Percentiles rank a stretch among this genome's conserved stretches.
These are phyloP conservation scores for Odontesthes bonariensis DNA, from an alignment of 2,113 vertebrate genomes.

Conservation along the genomic window DNA sequence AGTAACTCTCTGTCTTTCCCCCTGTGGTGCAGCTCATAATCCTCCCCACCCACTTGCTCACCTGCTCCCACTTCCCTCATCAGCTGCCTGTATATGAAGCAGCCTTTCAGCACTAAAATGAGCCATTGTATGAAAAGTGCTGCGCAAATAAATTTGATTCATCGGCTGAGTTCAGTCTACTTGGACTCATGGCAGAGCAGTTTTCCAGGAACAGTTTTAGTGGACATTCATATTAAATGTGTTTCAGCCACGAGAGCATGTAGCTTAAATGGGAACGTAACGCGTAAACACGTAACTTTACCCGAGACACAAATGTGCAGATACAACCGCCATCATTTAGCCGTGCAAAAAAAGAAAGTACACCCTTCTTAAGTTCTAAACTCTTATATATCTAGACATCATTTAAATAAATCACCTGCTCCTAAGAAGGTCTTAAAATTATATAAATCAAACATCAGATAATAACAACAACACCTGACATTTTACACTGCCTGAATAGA, in stretches of 20 bases:
- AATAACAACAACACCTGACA: too few relatives aligned
- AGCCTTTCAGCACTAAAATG: neutral
- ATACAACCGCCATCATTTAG: too few relatives aligned
- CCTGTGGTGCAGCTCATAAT: neutral
- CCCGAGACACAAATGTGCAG: too few relatives aligned
- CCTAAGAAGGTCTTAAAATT: too few relatives aligned
- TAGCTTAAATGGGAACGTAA: too few relatives aligned
- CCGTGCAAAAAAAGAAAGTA: too few relatives aligned
- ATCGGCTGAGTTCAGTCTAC: neutral
- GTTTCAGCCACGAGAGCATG: neutral
- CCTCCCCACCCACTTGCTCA: neutral
- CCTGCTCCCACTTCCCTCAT: neutral
- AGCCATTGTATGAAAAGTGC: neutral
- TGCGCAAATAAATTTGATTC: neutral
- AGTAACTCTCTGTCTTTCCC: neutral
- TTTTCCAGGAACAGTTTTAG: slow-evolving; percentile 20
- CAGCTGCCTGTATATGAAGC: neutral
- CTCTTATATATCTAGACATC: too few relatives aligned
- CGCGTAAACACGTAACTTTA: too few relatives aligned
- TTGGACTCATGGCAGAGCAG: neutral
- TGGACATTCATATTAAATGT: slow-evolving; percentile 13
- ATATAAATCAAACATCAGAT: too few relatives aligned
- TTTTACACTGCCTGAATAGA: too few relatives aligned
- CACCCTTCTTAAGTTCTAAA: too few relatives aligned
- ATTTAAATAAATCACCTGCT: too few relatives aligned